Conservation (phyloP, 2,113 vertebrate genomes). For the Paraplagusia blochii region DNA sequence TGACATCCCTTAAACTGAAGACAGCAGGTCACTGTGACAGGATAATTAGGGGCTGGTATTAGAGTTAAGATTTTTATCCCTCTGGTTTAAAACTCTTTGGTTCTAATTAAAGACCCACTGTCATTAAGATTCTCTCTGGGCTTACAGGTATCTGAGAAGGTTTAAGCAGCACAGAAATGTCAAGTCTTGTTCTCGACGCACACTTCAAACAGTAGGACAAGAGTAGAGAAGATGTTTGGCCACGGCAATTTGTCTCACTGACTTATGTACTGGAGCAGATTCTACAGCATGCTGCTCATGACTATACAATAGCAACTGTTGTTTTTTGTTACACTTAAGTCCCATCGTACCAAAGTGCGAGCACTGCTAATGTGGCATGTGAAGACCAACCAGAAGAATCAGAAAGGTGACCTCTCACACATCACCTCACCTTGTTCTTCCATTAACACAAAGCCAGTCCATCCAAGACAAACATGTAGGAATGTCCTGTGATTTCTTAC, state of each 20-base stretch:
- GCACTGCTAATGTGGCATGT: conserved; percentile 1
- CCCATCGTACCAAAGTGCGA: too few relatives aligned
- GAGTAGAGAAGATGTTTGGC: conserved; percentile 7
- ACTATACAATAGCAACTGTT: too few relatives aligned
- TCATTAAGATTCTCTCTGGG: conserved; percentile 19
- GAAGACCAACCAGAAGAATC: not conserved
- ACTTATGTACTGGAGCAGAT: too few relatives aligned
- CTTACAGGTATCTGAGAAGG: conserved; percentile 29
- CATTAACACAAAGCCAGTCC: not conserved
- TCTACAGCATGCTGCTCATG: too few relatives aligned
- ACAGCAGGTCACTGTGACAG: conserved; percentile 19
- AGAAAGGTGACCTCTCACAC: not conserved
- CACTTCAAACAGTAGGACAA: not conserved
- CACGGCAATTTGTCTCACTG: not conserved
- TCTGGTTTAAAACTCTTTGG: conserved; percentile 34
- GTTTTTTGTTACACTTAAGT: too few relatives aligned
- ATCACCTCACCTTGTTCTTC: not conserved
- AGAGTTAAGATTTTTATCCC: conserved; percentile 26
- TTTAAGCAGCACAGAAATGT: conserved; percentile 49
- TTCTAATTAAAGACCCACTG: conserved; percentile 14
- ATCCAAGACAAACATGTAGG: conserved; percentile 2
- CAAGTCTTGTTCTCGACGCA: conserved; percentile 25
- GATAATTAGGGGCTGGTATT: conserved; percentile 27
- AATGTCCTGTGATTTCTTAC: conserved; percentile 16
- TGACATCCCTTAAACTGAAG: conserved; percentile 11